Base-by-base conservation (phyloP, 2,113 vertebrate genomes). In the Willisornis vidua region DNA sequence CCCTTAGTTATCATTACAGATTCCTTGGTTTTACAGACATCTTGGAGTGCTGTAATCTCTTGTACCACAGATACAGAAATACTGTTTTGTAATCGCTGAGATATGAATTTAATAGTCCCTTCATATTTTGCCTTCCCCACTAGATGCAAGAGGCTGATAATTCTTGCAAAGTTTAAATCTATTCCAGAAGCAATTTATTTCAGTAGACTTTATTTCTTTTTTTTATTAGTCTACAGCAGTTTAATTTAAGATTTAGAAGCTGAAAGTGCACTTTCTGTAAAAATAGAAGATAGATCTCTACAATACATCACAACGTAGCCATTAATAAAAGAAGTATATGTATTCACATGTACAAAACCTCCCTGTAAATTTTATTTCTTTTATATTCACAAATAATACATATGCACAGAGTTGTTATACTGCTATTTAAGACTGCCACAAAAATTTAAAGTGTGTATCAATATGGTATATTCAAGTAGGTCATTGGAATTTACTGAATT, bases 101-200 rank as follows among this genome's bases (percentile, higher is more conserved):
- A 89, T 91, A 93, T 28, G 63, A 87, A 87, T 93, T 90, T 89
- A 95, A 85, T 74, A 80, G 59, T 88, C 66, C 55, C 68, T 88
- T 89, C 93, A 81, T 71, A 90, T 94, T 93, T 86, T 86, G 20
- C 65, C 26, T 90, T 90, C 51, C 24, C 39, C 25, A 43, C 54
- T 85, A 95, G 93, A 96, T 94, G 43, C 20, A 79, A 94, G 51
- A 87, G 48, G 20, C 33, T 74, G 96, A 96, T 96, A 93, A 96
- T 85, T 85, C 81, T 93, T 51, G 48, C n/a, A 48, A 89, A 83
- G 51, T 88, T 87, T 93, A 91, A 95, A 91, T 88, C 62, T 94
- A 58, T 90, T 96, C 96, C 89, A 93, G 74, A 93, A 12, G 31
- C n/a, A 95, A 89, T 96, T 93, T 96, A 91, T 95, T 95, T 95